Evolutionary conservation across 2,113 vertebrate genomes (phyloP).

Genomic region (Syngnathus floridae): DNA sequence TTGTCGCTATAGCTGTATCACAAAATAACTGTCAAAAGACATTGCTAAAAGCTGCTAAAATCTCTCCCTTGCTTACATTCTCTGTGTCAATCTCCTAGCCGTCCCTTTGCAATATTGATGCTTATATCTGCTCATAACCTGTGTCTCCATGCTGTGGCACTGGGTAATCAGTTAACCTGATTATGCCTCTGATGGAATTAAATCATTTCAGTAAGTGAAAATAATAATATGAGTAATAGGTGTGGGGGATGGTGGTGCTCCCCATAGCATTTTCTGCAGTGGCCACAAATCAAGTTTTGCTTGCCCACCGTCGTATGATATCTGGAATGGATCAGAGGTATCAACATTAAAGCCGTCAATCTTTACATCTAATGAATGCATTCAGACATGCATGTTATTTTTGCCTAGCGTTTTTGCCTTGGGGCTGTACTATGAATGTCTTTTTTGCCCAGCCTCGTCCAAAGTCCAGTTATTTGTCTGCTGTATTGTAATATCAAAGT

Average conservation of each 20-base stretch:
- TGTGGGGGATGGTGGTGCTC: conserved; percentile 32
- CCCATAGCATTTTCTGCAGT: conserved; percentile 39
- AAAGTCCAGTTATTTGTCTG: too few species aligned
- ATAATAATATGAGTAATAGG: conserved; percentile 68
- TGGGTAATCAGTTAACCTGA: conserved; percentile 71
- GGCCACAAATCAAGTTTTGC: conserved; percentile 27
- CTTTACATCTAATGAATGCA: conserved; percentile 22
- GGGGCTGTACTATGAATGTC: too few species aligned
- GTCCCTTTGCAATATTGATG: conserved; percentile 46
- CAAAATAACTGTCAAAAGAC: conserved; percentile 1
- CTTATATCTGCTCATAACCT: conserved; percentile 47
- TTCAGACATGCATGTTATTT: not conserved
- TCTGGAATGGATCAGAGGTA: conserved; percentile 22
- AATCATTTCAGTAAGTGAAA: conserved; percentile 71
- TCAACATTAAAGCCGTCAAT: conserved; percentile 13
- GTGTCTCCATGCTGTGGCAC: conserved; percentile 45
- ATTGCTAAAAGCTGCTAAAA: conserved; percentile 1
- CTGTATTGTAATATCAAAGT: too few species aligned
- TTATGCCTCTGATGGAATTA: conserved; percentile 70
- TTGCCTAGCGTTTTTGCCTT: too few species aligned
- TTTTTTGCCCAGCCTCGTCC: too few species aligned
- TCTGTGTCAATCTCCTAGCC: conserved; percentile 2
- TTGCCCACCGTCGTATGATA: conserved; percentile 2
- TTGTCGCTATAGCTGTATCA: conserved; percentile 1
- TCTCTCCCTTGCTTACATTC: conserved; percentile 2